These are phyloP conservation scores for Parotocinclus haroldoi DNA, from an alignment of 2,797 vertebrate genomes.

Conservation along the genomic window DNA sequence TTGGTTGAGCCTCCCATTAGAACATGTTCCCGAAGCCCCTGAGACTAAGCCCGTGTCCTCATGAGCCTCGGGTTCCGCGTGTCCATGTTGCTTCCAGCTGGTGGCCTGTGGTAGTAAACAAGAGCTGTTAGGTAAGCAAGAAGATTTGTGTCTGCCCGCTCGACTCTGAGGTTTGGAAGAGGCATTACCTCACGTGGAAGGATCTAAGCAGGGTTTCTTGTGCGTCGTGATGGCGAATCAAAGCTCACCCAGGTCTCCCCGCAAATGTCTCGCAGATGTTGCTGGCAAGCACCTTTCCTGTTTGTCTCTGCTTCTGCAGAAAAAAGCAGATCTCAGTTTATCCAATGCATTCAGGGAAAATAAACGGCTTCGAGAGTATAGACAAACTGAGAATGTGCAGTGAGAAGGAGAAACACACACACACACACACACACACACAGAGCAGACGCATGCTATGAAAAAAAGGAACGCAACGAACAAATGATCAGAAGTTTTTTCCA, in stretches of 20 bases:
- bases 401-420: no score
- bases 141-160: constrained; percentile 15
- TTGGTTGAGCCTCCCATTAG: no score
- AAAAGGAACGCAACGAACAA: no score
- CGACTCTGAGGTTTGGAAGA: constrained; percentile 52
- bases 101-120: constrained; percentile 14
- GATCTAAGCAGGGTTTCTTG: constrained; percentile 65
- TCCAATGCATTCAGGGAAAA: constrained; percentile 47
- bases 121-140: background rate
- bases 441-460: no score
- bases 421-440: no score
- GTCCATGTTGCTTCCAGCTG: constrained; percentile 6
- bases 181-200: constrained; percentile 70
- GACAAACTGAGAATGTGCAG: constrained; percentile 46
- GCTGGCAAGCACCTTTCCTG: constrained; percentile 38
- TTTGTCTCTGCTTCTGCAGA: constrained; percentile 39
- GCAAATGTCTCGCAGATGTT: constrained; percentile 74
- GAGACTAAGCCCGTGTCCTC: background rate
- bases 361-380: constrained; percentile 52
- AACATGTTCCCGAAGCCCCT: no score
- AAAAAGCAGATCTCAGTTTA: constrained; percentile 44
- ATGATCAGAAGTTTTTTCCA: no score
- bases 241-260: constrained; percentile 61
- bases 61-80: background rate
- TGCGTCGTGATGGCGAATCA: constrained; percentile 64